Conservation (phyloP, 2,797 vertebrate species). For the Tauraco hartlaubi region DNA sequence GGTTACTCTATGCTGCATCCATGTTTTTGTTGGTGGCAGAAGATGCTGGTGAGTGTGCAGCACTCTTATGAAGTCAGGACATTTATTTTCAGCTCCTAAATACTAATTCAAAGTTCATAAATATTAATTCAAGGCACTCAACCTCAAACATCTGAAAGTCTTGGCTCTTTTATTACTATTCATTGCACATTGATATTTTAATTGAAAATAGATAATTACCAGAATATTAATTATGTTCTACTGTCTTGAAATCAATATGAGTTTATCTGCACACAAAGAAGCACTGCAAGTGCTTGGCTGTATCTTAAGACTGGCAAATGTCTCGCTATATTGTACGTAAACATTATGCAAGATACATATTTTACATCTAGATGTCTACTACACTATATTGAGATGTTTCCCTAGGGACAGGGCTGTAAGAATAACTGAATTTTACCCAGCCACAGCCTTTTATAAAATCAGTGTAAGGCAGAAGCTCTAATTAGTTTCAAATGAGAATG, state of each 20-base stretch:
- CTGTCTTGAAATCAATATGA: background rate
- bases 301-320: background rate
- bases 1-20: background rate
- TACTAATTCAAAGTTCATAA: slow-evolving; percentile 49
- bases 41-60: background rate
- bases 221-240: slow-evolving; percentile 16
- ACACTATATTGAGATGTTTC: background rate
- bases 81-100: background rate
- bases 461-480: slow-evolving; percentile 21
- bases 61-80: background rate
- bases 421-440: background rate
- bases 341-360: background rate
- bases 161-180: slow-evolving; percentile 4
- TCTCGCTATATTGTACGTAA: background rate
- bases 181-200: slow-evolving; percentile 12
- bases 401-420: background rate
- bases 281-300: background rate
- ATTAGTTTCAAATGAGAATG: slow-evolving; percentile 44
- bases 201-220: slow-evolving; percentile 19
- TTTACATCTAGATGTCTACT: background rate
- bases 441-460: background rate
- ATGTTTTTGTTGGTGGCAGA: background rate
- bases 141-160: background rate
- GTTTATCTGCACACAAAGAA: background rate
- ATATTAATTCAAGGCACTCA: slow-evolving; percentile 40